Evolutionary conservation across 2,888 invertebrate genomes (phyloP).

Genomic region (Ormyrus rosae): DNA sequence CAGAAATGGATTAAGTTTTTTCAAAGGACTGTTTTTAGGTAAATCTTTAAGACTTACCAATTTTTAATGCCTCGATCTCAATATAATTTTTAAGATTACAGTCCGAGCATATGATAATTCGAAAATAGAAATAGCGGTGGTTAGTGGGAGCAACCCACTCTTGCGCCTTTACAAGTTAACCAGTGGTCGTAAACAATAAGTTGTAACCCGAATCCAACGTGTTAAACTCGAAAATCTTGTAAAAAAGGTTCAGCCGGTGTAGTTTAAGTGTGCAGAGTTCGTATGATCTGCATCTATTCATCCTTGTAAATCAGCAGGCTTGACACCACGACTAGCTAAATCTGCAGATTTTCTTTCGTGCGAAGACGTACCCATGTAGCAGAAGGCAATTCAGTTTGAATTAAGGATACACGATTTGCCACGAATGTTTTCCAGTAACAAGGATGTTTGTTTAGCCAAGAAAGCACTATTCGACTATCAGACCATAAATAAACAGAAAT

Average conservation of each 20-base stretch:
- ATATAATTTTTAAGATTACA: no score
- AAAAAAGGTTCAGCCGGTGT: constrained; percentile 33
- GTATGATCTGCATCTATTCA: background rate
- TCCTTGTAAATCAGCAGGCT: constrained; percentile 48
- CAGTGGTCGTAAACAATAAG: no score
- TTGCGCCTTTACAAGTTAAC: no score
- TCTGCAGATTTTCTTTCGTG: constrained; percentile 51
- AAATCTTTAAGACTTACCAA: no score
- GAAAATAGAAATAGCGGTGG: no score
- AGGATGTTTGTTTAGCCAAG: constrained; percentile 54
- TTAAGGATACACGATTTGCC: constrained; percentile 46
- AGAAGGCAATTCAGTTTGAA: constrained; percentile 40
- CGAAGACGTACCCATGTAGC: constrained; percentile 29
- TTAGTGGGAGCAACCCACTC: no score
- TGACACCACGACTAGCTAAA: constrained; percentile 43
- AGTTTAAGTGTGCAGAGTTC: background rate
- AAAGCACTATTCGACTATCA: constrained; percentile 55
- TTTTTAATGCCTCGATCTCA: no score
- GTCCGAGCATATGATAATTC: no score
- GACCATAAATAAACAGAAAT: constrained; percentile 48
- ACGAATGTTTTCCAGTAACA: constrained; percentile 52
- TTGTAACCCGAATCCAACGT: constrained; percentile 27
- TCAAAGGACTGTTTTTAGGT: no score
- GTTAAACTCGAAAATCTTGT: constrained; percentile 28
- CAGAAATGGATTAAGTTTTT: no score